A percentile compares a stretch with the other conserved stretches of the same genome.
Evolutionary conservation across 2,888 invertebrate species (phyloP).

Genomic region (Drosophila acutilabella): DNA sequence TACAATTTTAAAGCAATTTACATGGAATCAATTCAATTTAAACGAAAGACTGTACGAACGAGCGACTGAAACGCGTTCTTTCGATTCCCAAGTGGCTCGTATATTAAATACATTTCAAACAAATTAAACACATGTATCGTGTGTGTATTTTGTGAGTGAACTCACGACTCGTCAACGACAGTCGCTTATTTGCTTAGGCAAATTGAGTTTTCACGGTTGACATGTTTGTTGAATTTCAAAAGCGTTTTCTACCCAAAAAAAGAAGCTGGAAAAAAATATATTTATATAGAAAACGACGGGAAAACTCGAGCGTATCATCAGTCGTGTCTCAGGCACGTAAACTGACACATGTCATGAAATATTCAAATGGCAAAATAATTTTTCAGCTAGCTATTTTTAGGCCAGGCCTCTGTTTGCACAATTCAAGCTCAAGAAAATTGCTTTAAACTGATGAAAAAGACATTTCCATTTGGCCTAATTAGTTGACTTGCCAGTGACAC

Average conservation of each 20-base stretch:
- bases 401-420: background rate
- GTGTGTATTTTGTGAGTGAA: background rate
- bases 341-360: conserved; percentile 49
- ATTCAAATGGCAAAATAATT: conserved; percentile 38
- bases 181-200: conserved; percentile 53
- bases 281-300: background rate
- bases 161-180: conserved; percentile 1
- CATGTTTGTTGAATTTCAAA: conserved; percentile 46
- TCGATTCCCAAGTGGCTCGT: conserved; percentile 5
- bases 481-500: conserved; percentile 50
- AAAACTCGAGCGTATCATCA: conserved; percentile 7
- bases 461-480: conserved; percentile 51
- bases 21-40: background rate
- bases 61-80: background rate
- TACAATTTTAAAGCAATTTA: background rate
- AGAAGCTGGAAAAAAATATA: background rate
- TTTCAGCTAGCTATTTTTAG: conserved; percentile 16
- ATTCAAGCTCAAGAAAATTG: background rate
- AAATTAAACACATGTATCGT: conserved; percentile 45
- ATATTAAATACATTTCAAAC: conserved; percentile 49
- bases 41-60: background rate
- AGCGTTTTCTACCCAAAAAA: conserved; percentile 12
- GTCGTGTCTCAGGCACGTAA: conserved; percentile 35
- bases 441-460: conserved; percentile 19
- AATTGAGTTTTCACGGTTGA: conserved; percentile 54